Conservation (phyloP, 2,888 invertebrate species). For the Diplolepis rosae region DNA sequence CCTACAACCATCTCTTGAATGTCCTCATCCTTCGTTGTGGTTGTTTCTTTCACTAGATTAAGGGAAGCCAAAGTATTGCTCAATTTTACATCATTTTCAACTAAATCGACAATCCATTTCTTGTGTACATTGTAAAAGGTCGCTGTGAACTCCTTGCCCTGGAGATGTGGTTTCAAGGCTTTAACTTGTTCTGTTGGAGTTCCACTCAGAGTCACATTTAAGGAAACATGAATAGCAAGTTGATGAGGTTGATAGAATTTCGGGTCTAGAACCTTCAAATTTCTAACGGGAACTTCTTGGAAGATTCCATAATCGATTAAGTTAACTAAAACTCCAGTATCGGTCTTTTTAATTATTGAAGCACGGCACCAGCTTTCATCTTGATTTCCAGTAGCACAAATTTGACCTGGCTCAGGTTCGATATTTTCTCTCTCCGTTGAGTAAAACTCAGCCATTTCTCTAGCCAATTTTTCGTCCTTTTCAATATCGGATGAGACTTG, state of each 20-base stretch:
- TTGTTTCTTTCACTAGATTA: conserved; percentile 40
- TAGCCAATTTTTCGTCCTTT: conserved; percentile 73
- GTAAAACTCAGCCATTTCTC: conserved; percentile 78
- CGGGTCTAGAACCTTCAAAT: conserved; percentile 71
- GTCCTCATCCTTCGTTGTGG: conserved; percentile 62
- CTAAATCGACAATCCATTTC: conserved; percentile 77
- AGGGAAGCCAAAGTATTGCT: conserved; percentile 74
- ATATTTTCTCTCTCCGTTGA: conserved; percentile 74
- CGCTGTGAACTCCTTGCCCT: conserved; percentile 76
- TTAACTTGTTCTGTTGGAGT: conserved; percentile 73
- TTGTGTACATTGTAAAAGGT: conserved; percentile 76
- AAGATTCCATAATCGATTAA: conserved; percentile 84
- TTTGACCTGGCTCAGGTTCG: conserved; percentile 74
- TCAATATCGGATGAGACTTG: conserved; percentile 76
- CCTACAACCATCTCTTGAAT: conserved; percentile 57
- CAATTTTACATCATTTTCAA: conserved; percentile 75
- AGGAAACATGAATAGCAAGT: conserved; percentile 62
- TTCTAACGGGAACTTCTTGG: conserved; percentile 75
- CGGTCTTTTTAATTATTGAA: conserved; percentile 74
- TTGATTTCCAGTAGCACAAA: conserved; percentile 80
- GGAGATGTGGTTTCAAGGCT: conserved; percentile 52
- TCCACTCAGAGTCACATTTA: conserved; percentile 64
- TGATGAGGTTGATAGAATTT: conserved; percentile 64
- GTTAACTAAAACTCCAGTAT: conserved; percentile 74
- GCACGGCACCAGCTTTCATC: conserved; percentile 85